Evolutionary conservation across 2,797 vertebrate species (phyloP), one percentile per base, ranked within the genome.

Genomic region (Lacerta agilis): DNA sequence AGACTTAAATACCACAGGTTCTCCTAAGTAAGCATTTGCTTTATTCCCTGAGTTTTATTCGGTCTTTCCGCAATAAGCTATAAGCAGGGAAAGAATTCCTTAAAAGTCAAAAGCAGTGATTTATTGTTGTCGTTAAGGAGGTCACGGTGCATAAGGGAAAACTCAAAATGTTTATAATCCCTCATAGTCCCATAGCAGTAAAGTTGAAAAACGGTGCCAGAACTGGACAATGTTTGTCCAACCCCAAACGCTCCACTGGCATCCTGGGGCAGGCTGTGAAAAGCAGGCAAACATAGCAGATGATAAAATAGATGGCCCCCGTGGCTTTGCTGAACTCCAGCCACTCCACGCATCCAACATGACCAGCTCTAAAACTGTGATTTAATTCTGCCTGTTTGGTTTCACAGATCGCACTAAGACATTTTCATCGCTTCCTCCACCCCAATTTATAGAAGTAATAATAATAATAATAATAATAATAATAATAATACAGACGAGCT

Each of bases 131-230:
- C 80, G 43, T 80, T 88, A 88, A 80, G 66, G 88, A 86, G 81
- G 66, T 81, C 92, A 80, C 5, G 66, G 79, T 84, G 25, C 69
- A 77, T 45, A 71, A 72, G 55, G 90, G 88, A 64, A 90, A 93
- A 87, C 88, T 85, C 64, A 45, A 38, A 25, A 84, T 87, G 83
- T 86, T 90, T 92, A 92, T 89, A 93, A 89, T 66, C 13, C 33
- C 78, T 49, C 6, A 36, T 85, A 1, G 86, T 67, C 8, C 86
- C 80, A 87, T 1, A 33, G 23, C 78, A 69, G 64, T 88, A 86
- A 94, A 91, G 90, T 72, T 86, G 89, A 95, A 94, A 92, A 84
- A 86, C 91, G 94, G 94, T 89, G 61, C 79, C 67, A 86, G 82
- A 58, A 75, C 81, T 90, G 86, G 81, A 85, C 61, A 92, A 89